phyloP scores from a whole-genome alignment of 2,888 invertebrate species.

The Drosophila engyochracea region DNA sequence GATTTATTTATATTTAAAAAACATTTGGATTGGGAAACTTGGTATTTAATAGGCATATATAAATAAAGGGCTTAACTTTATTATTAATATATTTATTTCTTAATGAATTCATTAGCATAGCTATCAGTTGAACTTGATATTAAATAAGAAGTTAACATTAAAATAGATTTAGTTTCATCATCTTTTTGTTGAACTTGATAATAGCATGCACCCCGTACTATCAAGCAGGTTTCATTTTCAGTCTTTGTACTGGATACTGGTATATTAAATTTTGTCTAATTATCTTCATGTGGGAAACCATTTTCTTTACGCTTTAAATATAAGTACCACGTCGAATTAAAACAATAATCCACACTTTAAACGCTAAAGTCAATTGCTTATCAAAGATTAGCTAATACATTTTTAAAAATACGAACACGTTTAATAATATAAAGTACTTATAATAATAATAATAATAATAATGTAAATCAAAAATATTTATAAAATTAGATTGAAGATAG shows the following conservation, averaged over 20 bases:
- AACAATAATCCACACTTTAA: neutral
- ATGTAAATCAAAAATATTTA: neutral
- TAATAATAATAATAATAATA: too few species aligned
- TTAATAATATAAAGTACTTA: neutral
- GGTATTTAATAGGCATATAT: neutral
- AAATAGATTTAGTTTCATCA: neutral
- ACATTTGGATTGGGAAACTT: slow-evolving; percentile 26
- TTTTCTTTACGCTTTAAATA: neutral
- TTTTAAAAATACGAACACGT: neutral
- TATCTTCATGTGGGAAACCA: neutral
- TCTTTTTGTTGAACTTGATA: neutral
- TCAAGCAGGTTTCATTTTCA: neutral
- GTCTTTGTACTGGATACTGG: too few species aligned
- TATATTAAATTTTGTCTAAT: neutral
- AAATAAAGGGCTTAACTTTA: neutral
- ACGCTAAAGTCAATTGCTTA: neutral
- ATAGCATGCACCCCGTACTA: neutral
- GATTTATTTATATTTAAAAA: neutral
- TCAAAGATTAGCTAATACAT: neutral
- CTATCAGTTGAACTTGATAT: neutral
- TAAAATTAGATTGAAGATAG: neutral
- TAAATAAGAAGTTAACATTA: neutral
- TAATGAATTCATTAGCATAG: neutral
- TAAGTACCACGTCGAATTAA: neutral
- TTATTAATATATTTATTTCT: neutral